Conservation (phyloP, 2,888 invertebrate genomes). For the Zeuzera pyrina region DNA sequence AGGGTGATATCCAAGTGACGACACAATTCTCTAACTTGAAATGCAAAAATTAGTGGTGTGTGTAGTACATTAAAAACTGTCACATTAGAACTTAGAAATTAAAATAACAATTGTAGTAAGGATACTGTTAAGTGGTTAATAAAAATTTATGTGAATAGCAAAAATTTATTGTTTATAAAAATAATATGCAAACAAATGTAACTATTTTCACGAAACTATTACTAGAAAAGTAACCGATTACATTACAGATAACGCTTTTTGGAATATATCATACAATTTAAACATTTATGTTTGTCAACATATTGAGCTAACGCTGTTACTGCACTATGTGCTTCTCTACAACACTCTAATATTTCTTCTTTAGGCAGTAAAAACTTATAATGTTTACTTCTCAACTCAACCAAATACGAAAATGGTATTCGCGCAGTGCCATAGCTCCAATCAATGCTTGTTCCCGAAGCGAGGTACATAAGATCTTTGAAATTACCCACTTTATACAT, state of each 20-base stretch:
- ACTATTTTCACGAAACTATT: neutral
- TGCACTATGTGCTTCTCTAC: constrained; percentile 42
- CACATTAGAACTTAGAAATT: neutral
- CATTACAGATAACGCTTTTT: no score
- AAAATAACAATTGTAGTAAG: neutral
- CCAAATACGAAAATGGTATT: constrained; percentile 56
- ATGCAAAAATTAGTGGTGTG: no score
- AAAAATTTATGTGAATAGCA: neutral
- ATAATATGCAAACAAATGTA: neutral
- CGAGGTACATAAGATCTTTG: constrained; percentile 58
- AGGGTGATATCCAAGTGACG: no score
- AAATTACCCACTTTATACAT: constrained; percentile 65
- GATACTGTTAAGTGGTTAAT: no score
- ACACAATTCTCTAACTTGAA: no score
- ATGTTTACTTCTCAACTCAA: constrained; percentile 51
- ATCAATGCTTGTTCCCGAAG: constrained; percentile 59
- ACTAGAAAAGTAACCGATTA: no score
- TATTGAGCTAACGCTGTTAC: constrained; percentile 42
- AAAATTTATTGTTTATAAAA: neutral
- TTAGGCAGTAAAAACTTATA: constrained; percentile 46
- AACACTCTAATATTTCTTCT: constrained; percentile 46
- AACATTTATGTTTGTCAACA: constrained; percentile 42
- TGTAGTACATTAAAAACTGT: no score
- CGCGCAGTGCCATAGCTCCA: constrained; percentile 61
- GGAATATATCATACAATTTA: constrained; percentile 31